phyloP scores from a whole-genome alignment of 2,113 vertebrate species.

The Condylura cristata region DNA sequence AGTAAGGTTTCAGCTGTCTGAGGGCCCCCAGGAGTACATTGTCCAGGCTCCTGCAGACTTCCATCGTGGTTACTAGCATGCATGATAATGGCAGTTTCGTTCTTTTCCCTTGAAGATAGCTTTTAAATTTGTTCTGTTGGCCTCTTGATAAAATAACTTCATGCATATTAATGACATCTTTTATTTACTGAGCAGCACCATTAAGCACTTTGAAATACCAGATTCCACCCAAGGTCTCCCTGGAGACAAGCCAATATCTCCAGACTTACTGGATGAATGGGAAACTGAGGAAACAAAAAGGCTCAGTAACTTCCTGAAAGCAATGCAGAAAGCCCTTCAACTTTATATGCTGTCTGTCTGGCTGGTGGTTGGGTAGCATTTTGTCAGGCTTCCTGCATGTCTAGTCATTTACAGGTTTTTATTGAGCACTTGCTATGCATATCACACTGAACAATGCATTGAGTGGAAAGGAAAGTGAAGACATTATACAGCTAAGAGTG shows the following conservation, averaged over 20 bases:
- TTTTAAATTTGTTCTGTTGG: conserved; percentile 80
- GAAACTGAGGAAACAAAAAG: conserved; percentile 77
- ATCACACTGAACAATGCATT: not conserved
- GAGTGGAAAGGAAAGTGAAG: not conserved
- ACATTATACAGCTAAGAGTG: not conserved
- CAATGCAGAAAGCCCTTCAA: conserved; percentile 44
- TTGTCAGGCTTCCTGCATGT: not conserved
- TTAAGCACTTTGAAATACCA: conserved; percentile 78
- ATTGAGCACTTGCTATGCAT: conserved; percentile 35
- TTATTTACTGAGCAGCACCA: conserved; percentile 78
- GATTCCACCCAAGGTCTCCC: conserved; percentile 68
- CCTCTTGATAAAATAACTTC: conserved; percentile 80
- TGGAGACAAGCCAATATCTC: conserved; percentile 72
- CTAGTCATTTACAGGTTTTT: conserved; percentile 8
- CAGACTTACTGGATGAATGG: conserved; percentile 71
- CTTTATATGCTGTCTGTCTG: not conserved
- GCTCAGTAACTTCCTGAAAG: conserved; percentile 62
- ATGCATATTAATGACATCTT: conserved; percentile 79
- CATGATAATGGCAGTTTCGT: conserved; percentile 72
- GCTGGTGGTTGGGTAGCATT: conserved; percentile 18
- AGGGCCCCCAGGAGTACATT: not conserved
- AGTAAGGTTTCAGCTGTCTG: conserved; percentile 25
- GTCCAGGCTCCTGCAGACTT: conserved; percentile 56
- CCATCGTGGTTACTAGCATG: conserved; percentile 64
- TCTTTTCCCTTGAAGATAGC: conserved; percentile 78